A percentile compares a stretch with the other conserved stretches of the same genome.
These are phyloP conservation scores for Nomada ferruginata DNA, from an alignment of 2,888 invertebrate genomes.

Conservation along the genomic window DNA sequence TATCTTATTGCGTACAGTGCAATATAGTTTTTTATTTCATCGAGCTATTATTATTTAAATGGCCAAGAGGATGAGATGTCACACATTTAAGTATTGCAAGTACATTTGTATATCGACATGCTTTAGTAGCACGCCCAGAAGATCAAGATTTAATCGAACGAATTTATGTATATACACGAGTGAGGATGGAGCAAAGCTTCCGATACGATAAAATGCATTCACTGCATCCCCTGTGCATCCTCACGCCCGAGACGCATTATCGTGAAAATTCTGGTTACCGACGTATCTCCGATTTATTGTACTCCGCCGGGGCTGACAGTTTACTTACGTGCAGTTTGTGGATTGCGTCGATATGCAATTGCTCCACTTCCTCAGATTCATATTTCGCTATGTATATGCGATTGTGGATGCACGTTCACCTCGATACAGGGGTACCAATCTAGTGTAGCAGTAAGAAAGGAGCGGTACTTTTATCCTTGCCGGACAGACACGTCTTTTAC, in stretches of 20 bases:
- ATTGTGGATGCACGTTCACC: background rate
- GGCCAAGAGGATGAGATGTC: no score
- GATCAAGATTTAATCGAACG: slow-evolving; percentile 37
- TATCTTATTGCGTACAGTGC: no score
- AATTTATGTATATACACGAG: slow-evolving; percentile 17
- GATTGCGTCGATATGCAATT: slow-evolving; percentile 57
- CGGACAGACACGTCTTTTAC: slow-evolving; percentile 19
- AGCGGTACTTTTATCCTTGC: slow-evolving; percentile 1
- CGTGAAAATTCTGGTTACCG: slow-evolving; percentile 65
- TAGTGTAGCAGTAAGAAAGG: background rate
- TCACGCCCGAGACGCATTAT: slow-evolving; percentile 53
- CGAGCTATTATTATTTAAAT: no score
- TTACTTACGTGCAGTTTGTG: slow-evolving; percentile 62
- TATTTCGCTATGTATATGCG: slow-evolving; percentile 52
- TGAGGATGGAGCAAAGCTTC: slow-evolving; percentile 21
- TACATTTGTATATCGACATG: slow-evolving; percentile 1
- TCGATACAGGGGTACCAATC: slow-evolving; percentile 21
- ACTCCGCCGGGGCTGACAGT: slow-evolving; percentile 63
- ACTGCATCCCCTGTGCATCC: slow-evolving; percentile 41
- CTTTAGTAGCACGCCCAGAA: background rate
- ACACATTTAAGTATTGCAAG: no score
- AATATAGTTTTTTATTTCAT: no score
- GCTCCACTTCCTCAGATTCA: slow-evolving; percentile 51
- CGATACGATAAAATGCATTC: slow-evolving; percentile 41
- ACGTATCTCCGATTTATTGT: slow-evolving; percentile 67